These are phyloP conservation scores for Zoanthus sansibaricus DNA, from an alignment of 92 coral and sea anemone genomes.

Conservation along the genomic window DNA sequence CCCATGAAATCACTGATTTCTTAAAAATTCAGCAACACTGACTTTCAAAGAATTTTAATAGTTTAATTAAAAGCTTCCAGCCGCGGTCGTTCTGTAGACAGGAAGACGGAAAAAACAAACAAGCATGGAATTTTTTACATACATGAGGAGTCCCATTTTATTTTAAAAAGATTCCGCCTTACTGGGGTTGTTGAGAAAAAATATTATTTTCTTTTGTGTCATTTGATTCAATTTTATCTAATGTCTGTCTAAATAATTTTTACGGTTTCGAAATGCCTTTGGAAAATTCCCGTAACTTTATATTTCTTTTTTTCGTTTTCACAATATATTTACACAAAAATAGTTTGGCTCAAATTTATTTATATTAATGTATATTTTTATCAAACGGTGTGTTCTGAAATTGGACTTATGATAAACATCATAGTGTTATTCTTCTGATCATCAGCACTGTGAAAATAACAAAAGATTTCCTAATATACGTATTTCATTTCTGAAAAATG, in stretches of 20 bases:
- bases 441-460: neutral
- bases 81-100: too few species aligned
- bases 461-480: too few species aligned
- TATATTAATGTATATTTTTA: neutral
- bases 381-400: neutral
- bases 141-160: neutral
- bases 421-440: neutral
- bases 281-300: neutral
- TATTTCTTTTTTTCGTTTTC: neutral
- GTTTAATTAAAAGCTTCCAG: too few species aligned
- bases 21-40: too few species aligned
- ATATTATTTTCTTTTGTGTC: neutral
- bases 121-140: too few species aligned
- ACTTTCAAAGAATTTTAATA: too few species aligned
- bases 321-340: neutral
- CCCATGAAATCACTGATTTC: too few species aligned
- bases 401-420: neutral
- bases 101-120: too few species aligned
- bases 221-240: neutral
- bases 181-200: neutral
- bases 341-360: neutral
- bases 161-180: too few species aligned
- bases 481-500: too few species aligned
- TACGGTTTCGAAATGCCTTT: neutral
- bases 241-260: neutral